These are phyloP conservation scores for Odontocerum albicorne DNA, from an alignment of 2,888 invertebrate species.

Conservation along the genomic window DNA sequence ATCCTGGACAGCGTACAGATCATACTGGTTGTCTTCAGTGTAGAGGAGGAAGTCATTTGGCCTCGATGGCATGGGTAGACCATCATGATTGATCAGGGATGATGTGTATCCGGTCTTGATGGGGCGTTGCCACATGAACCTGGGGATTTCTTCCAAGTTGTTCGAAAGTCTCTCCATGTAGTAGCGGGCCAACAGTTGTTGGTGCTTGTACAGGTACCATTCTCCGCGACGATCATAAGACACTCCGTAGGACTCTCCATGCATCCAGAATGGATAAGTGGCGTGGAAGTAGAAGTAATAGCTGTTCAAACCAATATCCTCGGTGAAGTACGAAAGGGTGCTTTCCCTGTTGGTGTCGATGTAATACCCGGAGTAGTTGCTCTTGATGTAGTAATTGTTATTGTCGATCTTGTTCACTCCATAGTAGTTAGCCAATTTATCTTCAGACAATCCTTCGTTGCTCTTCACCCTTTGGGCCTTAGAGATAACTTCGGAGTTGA, in stretches of 20 bases:
- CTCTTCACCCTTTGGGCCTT: slow-evolving; percentile 66
- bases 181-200: slow-evolving; percentile 70
- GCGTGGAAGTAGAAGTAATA: slow-evolving; percentile 59
- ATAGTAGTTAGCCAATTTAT: slow-evolving; percentile 56
- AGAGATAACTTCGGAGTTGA: slow-evolving; percentile 69
- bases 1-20: slow-evolving; percentile 50
- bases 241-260: slow-evolving; percentile 46
- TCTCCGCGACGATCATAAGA: slow-evolving; percentile 59
- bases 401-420: slow-evolving; percentile 48
- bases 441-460: slow-evolving; percentile 60
- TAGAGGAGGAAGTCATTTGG: slow-evolving; percentile 59
- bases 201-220: slow-evolving; percentile 63
- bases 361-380: slow-evolving; percentile 67
- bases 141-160: slow-evolving; percentile 64
- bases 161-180: slow-evolving; percentile 75
- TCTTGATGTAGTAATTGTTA: slow-evolving; percentile 62
- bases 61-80: slow-evolving; percentile 65
- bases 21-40: slow-evolving; percentile 49
- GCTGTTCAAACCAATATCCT: slow-evolving; percentile 64
- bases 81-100: slow-evolving; percentile 64
- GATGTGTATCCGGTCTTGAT: slow-evolving; percentile 65
- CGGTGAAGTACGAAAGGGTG: slow-evolving; percentile 61
- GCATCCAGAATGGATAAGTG: slow-evolving; percentile 60
- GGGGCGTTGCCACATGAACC: slow-evolving; percentile 54
- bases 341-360: slow-evolving; percentile 52